phyloP scores from a whole-genome alignment of 2,113 vertebrate species.

The Chaetops frenatus region DNA sequence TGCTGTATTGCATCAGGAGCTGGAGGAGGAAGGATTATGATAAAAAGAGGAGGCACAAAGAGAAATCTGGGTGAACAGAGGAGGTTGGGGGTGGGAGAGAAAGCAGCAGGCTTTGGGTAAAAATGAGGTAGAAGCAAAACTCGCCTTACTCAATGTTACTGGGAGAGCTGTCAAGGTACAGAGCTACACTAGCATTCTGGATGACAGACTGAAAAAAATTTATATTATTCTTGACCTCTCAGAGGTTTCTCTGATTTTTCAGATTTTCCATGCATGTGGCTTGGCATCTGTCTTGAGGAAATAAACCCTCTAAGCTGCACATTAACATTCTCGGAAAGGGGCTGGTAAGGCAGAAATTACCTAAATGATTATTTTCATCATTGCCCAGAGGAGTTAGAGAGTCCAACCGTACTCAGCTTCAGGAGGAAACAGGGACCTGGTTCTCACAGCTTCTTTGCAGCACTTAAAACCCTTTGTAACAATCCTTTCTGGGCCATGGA shows the following conservation, averaged over 20 bases:
- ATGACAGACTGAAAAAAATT: neutral
- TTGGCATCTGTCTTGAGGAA: neutral
- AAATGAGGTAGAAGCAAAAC: neutral
- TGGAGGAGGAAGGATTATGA: neutral
- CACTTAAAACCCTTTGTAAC: neutral
- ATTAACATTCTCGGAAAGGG: neutral
- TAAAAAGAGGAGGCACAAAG: neutral
- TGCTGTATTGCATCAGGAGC: neutral
- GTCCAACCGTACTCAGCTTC: neutral
- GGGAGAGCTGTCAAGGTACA: neutral
- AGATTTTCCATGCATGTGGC: neutral
- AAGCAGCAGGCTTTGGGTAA: neutral
- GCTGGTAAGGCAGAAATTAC: neutral
- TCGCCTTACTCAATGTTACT: rapidly evolving
- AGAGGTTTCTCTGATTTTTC: neutral
- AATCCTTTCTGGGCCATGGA: neutral
- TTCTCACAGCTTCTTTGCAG: neutral
- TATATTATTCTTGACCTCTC: neutral
- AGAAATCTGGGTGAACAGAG: neutral
- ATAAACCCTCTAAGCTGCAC: neutral
- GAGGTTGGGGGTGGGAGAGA: neutral
- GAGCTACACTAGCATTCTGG: neutral
- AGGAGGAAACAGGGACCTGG: neutral
- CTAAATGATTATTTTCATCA: neutral
- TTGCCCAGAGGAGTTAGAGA: neutral